Percentiles rank a stretch among this genome's conserved stretches.
Conservation (phyloP, 2,113 vertebrate genomes). For the Holacanthus passer region DNA sequence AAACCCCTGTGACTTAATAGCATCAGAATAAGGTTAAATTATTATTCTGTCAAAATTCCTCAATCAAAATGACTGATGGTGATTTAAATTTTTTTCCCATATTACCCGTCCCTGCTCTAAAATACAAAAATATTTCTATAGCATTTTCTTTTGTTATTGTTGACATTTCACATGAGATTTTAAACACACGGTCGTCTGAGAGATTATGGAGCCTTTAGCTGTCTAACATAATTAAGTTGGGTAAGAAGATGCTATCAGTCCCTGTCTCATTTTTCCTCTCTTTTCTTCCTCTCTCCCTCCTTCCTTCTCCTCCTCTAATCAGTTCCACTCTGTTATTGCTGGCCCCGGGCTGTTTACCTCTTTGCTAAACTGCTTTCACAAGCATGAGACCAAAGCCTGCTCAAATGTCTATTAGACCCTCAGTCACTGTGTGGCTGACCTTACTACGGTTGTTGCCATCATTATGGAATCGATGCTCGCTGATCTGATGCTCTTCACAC, state of each 20-base stretch:
- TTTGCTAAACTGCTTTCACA: constrained; percentile 80
- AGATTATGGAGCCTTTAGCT: constrained; percentile 64
- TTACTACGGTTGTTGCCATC: constrained; percentile 47
- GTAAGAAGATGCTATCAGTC: constrained; percentile 83
- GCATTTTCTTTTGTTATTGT: constrained; percentile 59
- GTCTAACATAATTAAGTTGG: constrained; percentile 79
- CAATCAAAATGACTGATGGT: background rate
- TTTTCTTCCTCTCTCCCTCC: constrained; percentile 44
- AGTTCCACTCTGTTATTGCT: constrained; percentile 82
- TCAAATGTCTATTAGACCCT: constrained; percentile 65
- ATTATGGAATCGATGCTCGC: constrained; percentile 53
- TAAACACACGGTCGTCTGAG: constrained; percentile 45
- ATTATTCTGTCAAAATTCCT: background rate
- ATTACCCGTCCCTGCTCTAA: background rate
- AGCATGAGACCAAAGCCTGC: constrained; percentile 76
- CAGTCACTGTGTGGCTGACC: constrained; percentile 65
- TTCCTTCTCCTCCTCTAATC: constrained; percentile 72
- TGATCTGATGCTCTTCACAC: constrained; percentile 63
- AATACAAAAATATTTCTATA: constrained; percentile 42
- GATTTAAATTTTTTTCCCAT: constrained; percentile 21
- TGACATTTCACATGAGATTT: constrained; percentile 60
- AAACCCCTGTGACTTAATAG: background rate
- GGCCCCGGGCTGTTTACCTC: constrained; percentile 76
- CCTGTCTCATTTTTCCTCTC: constrained; percentile 75
- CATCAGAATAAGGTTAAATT: background rate